These are phyloP conservation scores for Podocnemis expansa DNA, from an alignment of 2,113 vertebrate species.

Conservation along the genomic window DNA sequence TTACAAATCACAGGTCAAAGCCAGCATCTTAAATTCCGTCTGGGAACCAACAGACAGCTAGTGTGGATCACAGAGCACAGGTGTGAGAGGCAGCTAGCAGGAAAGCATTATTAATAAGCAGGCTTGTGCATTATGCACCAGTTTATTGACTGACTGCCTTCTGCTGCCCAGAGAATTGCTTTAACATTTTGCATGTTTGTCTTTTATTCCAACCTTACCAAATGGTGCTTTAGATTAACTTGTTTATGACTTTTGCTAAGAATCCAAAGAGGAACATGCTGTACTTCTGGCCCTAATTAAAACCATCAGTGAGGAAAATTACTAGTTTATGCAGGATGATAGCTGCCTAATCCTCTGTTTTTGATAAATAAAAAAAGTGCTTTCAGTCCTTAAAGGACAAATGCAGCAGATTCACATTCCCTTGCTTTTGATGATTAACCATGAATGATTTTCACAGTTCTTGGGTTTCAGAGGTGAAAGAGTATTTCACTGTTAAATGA, in stretches of 20 bases:
- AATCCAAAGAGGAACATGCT: neutral
- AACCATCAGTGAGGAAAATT: neutral
- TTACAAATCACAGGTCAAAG: neutral
- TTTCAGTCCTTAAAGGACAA: neutral
- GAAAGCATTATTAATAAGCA: neutral
- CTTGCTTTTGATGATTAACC: neutral
- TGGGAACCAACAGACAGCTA: neutral
- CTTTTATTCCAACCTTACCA: neutral
- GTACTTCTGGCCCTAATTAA: neutral
- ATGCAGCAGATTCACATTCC: neutral
- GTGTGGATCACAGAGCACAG: accelerated
- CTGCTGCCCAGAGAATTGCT: neutral
- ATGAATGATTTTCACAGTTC: neutral
- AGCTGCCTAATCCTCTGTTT: neutral
- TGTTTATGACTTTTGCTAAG: neutral
- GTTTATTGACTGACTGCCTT: neutral
- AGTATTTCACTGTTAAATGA: neutral
- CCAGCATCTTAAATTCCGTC: neutral
- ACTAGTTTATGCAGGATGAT: neutral
- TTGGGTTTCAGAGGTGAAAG: neutral
- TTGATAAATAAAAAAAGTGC: neutral
- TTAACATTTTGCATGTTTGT: neutral
- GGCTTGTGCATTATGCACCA: neutral
- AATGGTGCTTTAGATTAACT: neutral
- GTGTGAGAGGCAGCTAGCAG: neutral